These are phyloP conservation scores for Drosophila erecta DNA, from an alignment of 1,140 invertebrate genomes.

Conservation along the genomic window DNA sequence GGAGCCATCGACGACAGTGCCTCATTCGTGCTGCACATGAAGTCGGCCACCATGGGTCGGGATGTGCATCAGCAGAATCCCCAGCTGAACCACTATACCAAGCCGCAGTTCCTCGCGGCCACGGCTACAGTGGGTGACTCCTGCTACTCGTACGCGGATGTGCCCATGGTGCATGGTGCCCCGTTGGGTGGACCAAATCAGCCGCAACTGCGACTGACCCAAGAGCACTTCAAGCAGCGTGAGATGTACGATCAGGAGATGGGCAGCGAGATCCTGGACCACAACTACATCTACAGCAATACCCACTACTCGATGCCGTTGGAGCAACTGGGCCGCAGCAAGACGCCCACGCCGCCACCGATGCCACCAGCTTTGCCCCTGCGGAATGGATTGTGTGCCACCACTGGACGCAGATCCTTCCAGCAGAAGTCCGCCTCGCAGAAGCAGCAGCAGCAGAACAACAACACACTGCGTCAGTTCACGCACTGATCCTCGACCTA, in stretches of 20 bases:
- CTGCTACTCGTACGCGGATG: slow-evolving; percentile 80
- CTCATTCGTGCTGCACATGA: slow-evolving; percentile 79
- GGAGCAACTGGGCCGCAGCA: slow-evolving; percentile 70
- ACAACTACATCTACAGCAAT: slow-evolving; percentile 83
- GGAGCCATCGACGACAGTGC: slow-evolving; percentile 69
- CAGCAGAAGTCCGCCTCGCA: slow-evolving; percentile 56
- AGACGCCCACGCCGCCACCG: slow-evolving; percentile 80
- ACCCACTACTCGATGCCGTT: slow-evolving; percentile 80
- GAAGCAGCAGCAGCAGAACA: slow-evolving; percentile 37
- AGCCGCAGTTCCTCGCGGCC: slow-evolving; percentile 74
- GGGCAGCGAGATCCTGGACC: slow-evolving; percentile 66
- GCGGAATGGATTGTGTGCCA: slow-evolving; percentile 72
- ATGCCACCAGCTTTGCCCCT: slow-evolving; percentile 80
- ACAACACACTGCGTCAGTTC: slow-evolving; percentile 64
- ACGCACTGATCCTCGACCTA: slow-evolving; percentile 76
- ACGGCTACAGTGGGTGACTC: slow-evolving; percentile 74
- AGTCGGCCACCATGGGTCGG: slow-evolving; percentile 54
- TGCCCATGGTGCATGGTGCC: slow-evolving; percentile 72
- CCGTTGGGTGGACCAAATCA: slow-evolving; percentile 20
- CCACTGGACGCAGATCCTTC: slow-evolving; percentile 74
- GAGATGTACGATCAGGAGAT: slow-evolving; percentile 60
- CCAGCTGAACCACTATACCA: slow-evolving; percentile 76
- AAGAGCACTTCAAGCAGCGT: slow-evolving; percentile 74
- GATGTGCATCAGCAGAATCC: slow-evolving; percentile 44
- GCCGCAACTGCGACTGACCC: slow-evolving; percentile 59